Base-by-base conservation (phyloP, 1,140 invertebrate species). In the Mactra quadrangularis region DNA sequence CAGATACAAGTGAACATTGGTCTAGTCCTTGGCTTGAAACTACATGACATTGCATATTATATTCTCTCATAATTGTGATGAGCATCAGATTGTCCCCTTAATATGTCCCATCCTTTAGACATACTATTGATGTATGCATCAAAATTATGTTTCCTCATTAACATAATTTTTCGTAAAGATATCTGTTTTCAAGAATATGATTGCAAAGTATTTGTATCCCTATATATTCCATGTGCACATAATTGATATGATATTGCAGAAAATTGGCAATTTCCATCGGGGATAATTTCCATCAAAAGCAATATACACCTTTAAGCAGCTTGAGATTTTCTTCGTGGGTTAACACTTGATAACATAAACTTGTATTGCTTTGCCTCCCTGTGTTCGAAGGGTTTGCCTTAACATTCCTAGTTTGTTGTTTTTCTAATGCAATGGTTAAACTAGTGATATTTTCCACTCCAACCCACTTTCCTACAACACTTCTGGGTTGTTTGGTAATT, bases 41-140 rank as follows among this genome's bases (percentile, higher is more conserved):
- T 74, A 74, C 70, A 15, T 57, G 53, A 25, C 70, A 74, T 50
- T 57, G 53, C 19, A 74, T n/a, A 25, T 74, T 74, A 45, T 74
- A 74, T 57, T 74, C 70, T 17, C 52, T 3, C 52, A 74, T 57
- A 38, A 74, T 47, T 1, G 70, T 53, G 22, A 74, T 35, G 1
- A 57, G 33, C 31, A 53, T 74, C 2, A 74, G 19, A 50, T 74
- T 74, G 22, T 74, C 70, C 1, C 70, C 70, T n/a, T n/a, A n/a
- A 41, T 74, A 74, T 74, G 70, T 57, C 3, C 52, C 27, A 11
- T 57, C 53, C 33, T 74, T 27, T n/a, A 0, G 29, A 74, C 52
- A 74, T 71, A 31, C 19, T 29, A 0, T 71, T 22, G n/a, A 71
- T 1, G 66, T 74, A 74, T 15, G 2, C 31, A 57, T 57, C 50